A percentile compares a stretch with the other conserved stretches of the same genome.
Conservation (phyloP, 2,113 vertebrate genomes). For the Etheostoma cragini region DNA sequence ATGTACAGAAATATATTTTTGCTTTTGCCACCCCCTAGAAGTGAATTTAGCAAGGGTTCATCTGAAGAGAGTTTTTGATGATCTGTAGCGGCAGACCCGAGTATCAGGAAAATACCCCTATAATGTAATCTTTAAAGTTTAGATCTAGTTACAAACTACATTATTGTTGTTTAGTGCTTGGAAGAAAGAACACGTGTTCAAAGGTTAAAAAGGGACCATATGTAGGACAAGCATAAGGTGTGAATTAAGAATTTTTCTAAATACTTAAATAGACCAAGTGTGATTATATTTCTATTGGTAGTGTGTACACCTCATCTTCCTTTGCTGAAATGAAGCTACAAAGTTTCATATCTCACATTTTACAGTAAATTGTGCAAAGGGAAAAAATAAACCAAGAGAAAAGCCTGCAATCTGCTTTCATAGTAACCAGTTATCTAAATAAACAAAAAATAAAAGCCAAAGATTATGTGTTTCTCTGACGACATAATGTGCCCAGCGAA, state of each 20-base stretch:
- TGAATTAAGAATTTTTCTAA: not conserved
- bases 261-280: not conserved
- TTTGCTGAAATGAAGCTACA: not conserved
- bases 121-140: not conserved
- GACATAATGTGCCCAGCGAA: not conserved
- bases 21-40: slow-evolving; percentile 46
- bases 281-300: not conserved
- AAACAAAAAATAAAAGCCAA: slow-evolving; percentile 19
- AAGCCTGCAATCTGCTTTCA: not conserved
- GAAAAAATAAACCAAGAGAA: not conserved
- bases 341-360: not conserved
- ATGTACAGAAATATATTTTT: not conserved
- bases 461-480: not conserved
- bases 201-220: not conserved
- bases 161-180: not conserved
- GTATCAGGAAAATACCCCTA: not conserved
- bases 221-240: not conserved
- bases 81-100: not conserved
- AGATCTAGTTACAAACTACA: not conserved
- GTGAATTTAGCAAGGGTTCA: not conserved
- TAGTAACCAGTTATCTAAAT: not conserved
- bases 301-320: not conserved
- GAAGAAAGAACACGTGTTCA: not conserved
- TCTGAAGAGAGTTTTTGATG: not conserved
- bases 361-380: not conserved